These are phyloP conservation scores for Halotydeus destructor DNA, from an alignment of 1,140 invertebrate genomes.

Conservation along the genomic window DNA sequence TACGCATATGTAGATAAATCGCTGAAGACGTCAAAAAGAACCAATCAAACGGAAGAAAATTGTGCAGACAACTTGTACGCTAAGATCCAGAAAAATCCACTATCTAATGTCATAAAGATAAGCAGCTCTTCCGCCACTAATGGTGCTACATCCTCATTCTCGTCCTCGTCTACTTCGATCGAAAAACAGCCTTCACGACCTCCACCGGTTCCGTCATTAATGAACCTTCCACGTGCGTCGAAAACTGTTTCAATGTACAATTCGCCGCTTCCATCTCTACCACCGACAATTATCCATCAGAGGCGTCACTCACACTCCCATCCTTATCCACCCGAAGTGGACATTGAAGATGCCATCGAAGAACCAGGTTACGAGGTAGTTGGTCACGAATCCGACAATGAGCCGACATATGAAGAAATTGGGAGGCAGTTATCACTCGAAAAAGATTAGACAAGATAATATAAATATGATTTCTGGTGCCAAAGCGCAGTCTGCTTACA, in stretches of 20 bases:
- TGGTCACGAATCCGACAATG: no score
- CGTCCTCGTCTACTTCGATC: background rate
- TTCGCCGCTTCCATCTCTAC: background rate
- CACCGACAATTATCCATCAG: background rate
- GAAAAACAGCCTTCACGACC: slow-evolving; percentile 1
- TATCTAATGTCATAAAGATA: background rate
- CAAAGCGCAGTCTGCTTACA: no score
- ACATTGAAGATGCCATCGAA: background rate
- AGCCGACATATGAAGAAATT: no score
- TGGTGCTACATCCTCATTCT: background rate
- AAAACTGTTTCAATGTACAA: slow-evolving; percentile 11
- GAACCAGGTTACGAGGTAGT: slow-evolving; percentile 6
- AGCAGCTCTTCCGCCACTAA: background rate
- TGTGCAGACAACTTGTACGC: slow-evolving; percentile 8
- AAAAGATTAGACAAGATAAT: no score
- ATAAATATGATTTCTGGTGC: no score
- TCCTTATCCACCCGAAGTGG: background rate
- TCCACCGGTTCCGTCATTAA: slow-evolving; percentile 5
- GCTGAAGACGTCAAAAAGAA: background rate
- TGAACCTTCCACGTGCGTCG: background rate
- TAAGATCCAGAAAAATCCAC: slow-evolving; percentile 8
- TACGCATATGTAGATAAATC: slow-evolving; percentile 7
- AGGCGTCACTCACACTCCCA: background rate
- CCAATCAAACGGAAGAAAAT: background rate
- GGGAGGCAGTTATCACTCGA: no score